Percentiles rank a stretch among this genome's conserved stretches.
phyloP scores from a whole-genome alignment of 2,797 vertebrate species.

The Cynopterus sphinx region DNA sequence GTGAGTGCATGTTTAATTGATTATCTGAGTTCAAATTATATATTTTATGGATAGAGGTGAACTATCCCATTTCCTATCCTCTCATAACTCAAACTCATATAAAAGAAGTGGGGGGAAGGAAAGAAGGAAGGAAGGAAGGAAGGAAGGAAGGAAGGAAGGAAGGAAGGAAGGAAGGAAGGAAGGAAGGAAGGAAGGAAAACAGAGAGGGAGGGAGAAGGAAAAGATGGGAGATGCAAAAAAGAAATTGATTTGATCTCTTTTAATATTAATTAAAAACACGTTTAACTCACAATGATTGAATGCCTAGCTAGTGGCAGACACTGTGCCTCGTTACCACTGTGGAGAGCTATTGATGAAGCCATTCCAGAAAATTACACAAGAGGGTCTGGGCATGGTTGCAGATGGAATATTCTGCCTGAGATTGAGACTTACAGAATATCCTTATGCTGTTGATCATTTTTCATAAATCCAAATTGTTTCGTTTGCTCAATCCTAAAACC shows the following conservation, averaged over 20 bases:
- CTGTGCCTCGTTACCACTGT: neutral
- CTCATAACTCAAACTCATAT: neutral
- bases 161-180: no score
- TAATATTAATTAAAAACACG: neutral
- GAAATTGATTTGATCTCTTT: neutral
- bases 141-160: neutral
- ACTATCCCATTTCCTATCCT: neutral
- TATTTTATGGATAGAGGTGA: neutral
- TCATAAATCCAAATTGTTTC: slow-evolving; percentile 69
- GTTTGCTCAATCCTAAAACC: slow-evolving; percentile 72
- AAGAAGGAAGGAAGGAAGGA: no score
- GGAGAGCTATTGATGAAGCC: neutral
- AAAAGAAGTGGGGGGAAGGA: neutral
- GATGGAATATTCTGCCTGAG: slow-evolving; percentile 13
- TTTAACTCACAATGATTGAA: neutral
- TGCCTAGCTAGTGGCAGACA: neutral
- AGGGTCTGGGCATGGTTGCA: rapidly evolving
- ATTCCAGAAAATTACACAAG: neutral
- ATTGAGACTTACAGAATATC: neutral
- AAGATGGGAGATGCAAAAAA: neutral
- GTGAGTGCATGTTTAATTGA: neutral
- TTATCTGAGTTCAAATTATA: neutral
- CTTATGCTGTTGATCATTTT: slow-evolving; percentile 50
- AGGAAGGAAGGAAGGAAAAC: no score
- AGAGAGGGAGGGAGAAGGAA: rapidly evolving